These are phyloP conservation scores for Mobula birostris DNA, from an alignment of 2,113 vertebrate genomes.

Conservation along the genomic window DNA sequence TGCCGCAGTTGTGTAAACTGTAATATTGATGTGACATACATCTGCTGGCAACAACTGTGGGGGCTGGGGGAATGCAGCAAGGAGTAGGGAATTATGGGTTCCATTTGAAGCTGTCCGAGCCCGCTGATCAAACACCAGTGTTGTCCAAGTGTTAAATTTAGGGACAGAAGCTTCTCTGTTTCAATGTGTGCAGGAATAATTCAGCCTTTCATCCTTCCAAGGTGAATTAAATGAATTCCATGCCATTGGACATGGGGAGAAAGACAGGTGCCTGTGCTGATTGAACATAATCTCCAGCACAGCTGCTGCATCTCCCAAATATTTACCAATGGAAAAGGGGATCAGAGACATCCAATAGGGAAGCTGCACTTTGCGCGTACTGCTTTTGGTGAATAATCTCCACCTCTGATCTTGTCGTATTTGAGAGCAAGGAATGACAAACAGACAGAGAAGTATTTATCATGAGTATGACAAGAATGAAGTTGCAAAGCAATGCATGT, in stretches of 20 bases:
- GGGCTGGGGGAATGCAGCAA: not conserved
- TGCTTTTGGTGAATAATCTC: not conserved
- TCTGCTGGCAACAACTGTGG: not conserved
- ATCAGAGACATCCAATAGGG: not conserved
- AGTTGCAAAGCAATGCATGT: not conserved
- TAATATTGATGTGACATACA: not conserved
- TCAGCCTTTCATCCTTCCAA: constrained; percentile 4
- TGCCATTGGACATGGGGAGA: not conserved
- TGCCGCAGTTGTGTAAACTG: not conserved
- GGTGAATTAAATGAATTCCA: constrained; percentile 12
- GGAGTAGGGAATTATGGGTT: not conserved
- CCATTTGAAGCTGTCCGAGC: not conserved
- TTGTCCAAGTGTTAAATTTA: not conserved
- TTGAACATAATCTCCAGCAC: not conserved
- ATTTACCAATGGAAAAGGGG: not conserved
- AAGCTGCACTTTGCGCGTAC: not conserved
- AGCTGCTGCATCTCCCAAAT: not conserved
- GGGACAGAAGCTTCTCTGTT: not conserved
- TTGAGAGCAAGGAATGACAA: not conserved
- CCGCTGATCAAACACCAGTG: not conserved
- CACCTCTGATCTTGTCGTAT: not conserved
- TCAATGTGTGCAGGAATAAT: not conserved
- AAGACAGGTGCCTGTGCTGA: not conserved
- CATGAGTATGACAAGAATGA: not conserved
- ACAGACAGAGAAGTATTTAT: not conserved